Evolutionary conservation across 2,888 invertebrate species (phyloP), one percentile per base, ranked within the genome.

Genomic region (Clostera curtula): DNA sequence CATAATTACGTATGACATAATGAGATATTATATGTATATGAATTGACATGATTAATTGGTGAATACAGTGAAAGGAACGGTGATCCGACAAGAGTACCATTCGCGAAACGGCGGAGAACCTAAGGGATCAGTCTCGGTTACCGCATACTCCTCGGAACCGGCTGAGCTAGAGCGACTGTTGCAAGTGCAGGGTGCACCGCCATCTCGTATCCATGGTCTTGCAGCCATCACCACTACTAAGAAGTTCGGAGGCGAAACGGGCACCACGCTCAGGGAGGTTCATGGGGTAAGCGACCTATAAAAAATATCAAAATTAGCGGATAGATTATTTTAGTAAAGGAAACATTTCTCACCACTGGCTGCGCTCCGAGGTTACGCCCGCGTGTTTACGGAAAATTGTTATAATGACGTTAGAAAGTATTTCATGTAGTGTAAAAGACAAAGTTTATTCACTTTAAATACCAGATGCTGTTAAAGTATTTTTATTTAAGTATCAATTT

Each of bases 1-100:
- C n/a, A n/a, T n/a, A n/a, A n/a, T n/a, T n/a, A n/a, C n/a, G n/a
- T n/a, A n/a, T n/a, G n/a, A n/a, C n/a, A n/a, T n/a, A n/a, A n/a
- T n/a, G n/a, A n/a, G n/a, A n/a, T n/a, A n/a, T n/a, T n/a, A n/a
- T n/a, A n/a, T n/a, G n/a, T n/a, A n/a, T n/a, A n/a, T n/a, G n/a
- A n/a, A n/a, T n/a, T n/a, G n/a, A n/a, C n/a, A n/a, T n/a, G n/a
- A n/a, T n/a, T n/a, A n/a, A n/a, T n/a, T n/a, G n/a, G n/a, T n/a
- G n/a, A n/a, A 9, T n/a, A 1, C 68, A 91, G 91, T 92, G 67
- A 90, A 91, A 80, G 90, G 90, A 51, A 89, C 90, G 31, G 88
- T 90, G 40, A 84, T 90, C 46, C 87, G 85, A 23, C 88, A 89
- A 68, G 87, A 89, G 65, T 90, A 84, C 63, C 89, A 89, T 66